phyloP scores from a whole-genome alignment of 2,797 vertebrate genomes.

The Gambelia wislizenii region DNA sequence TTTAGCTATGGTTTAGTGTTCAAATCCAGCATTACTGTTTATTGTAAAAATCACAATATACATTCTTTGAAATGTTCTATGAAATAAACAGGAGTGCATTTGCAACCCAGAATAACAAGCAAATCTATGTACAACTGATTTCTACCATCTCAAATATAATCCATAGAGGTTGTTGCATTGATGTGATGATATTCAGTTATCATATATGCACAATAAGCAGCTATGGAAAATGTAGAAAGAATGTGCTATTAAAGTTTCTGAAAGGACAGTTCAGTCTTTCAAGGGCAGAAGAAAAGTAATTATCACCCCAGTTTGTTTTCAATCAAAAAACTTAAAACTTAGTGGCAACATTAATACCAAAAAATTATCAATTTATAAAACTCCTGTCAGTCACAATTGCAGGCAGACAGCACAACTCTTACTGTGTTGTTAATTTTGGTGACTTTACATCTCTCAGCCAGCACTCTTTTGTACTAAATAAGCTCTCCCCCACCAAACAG shows the following conservation, averaged over 20 bases:
- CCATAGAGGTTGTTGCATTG: background rate
- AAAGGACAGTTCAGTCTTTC: slow-evolving; percentile 46
- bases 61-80: slow-evolving; percentile 45
- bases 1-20: slow-evolving; percentile 33
- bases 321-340: slow-evolving; percentile 57
- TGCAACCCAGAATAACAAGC: slow-evolving; percentile 34
- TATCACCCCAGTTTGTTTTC: slow-evolving; percentile 45
- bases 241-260: slow-evolving; percentile 54
- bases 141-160: slow-evolving; percentile 45
- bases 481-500: slow-evolving; percentile 43
- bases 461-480: slow-evolving; percentile 49
- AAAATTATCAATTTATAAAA: slow-evolving; percentile 45
- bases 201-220: slow-evolving; percentile 19
- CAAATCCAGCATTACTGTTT: slow-evolving; percentile 45
- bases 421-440: slow-evolving; percentile 46
- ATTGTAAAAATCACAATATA: slow-evolving; percentile 37
- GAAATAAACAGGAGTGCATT: slow-evolving; percentile 22
- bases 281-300: slow-evolving; percentile 52
- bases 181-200: slow-evolving; percentile 17
- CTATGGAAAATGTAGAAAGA: slow-evolving; percentile 35
- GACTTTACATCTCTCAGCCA: slow-evolving; percentile 45
- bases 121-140: slow-evolving; percentile 38
- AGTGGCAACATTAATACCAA: slow-evolving; percentile 55
- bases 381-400: background rate
- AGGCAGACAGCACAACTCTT: background rate